phyloP scores from a whole-genome alignment of 2,888 invertebrate genomes.

The Achlya flavicornis region DNA sequence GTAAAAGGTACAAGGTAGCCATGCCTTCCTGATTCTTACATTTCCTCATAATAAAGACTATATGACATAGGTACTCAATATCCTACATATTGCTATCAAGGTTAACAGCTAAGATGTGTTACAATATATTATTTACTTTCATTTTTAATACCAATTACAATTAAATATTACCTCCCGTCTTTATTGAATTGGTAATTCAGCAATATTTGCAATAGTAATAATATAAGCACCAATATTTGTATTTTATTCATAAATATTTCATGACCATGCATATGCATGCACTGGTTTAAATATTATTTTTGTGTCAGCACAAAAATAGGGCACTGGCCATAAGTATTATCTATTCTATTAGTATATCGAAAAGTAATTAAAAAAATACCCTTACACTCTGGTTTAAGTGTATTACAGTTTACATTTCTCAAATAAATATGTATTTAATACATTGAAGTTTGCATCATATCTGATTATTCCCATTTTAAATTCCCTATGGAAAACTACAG shows the following conservation, averaged over 20 bases:
- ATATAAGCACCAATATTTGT: not conserved
- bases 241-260: too few species aligned
- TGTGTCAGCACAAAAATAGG: too few species aligned
- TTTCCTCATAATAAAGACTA: not conserved
- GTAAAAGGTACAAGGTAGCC: not conserved
- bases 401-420: too few species aligned
- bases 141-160: not conserved
- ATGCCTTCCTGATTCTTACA: not conserved
- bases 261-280: not conserved
- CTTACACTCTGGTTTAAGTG: too few species aligned
- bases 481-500: too few species aligned
- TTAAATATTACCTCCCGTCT: not conserved
- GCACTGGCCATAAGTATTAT: too few species aligned
- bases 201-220: too few species aligned
- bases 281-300: not conserved
- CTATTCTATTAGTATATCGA: too few species aligned
- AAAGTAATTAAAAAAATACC: too few species aligned
- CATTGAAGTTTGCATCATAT: too few species aligned
- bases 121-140: not conserved
- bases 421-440: too few species aligned
- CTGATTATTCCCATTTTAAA: too few species aligned
- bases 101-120: conserved; percentile 3
- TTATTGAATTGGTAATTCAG: not conserved
- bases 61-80: not conserved
- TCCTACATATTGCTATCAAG: not conserved